Percentiles rank a stretch among this genome's conserved stretches.
These are phyloP conservation scores for Procambarus clarkii DNA, from an alignment of 1,140 invertebrate genomes.

Conservation along the genomic window DNA sequence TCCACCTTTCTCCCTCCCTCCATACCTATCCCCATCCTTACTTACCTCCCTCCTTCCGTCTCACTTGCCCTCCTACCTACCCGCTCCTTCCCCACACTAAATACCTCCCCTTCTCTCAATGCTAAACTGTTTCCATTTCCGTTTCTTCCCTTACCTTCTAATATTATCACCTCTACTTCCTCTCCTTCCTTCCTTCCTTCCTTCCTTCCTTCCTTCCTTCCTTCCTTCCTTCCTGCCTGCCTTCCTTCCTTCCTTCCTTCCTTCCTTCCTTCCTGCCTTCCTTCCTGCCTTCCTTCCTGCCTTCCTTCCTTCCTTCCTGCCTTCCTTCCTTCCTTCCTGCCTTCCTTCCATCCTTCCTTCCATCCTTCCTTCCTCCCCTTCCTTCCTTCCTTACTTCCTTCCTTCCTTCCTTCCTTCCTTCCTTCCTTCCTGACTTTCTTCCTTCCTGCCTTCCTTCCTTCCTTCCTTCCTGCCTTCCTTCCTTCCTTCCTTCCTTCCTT, in stretches of 20 bases:
- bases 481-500: constrained; percentile 10
- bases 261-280: background rate
- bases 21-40: too few species aligned
- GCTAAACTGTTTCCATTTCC: too few species aligned
- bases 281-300: background rate
- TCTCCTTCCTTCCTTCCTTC: background rate
- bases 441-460: background rate
- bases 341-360: too few species aligned
- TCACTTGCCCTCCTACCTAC: too few species aligned
- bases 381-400: background rate
- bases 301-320: too few species aligned
- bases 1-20: too few species aligned
- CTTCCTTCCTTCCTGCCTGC: constrained; percentile 9
- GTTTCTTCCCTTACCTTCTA: too few species aligned
- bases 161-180: too few species aligned
- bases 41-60: too few species aligned
- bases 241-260: constrained; percentile 8
- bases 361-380: background rate
- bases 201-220: constrained; percentile 28
- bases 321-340: too few species aligned
- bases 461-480: constrained; percentile 2
- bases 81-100: too few species aligned
- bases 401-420: constrained; percentile 9
- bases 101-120: too few species aligned
- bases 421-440: background rate